Evolutionary conservation across 2,888 invertebrate species (phyloP).

Genomic region (Sisyra nigra): DNA sequence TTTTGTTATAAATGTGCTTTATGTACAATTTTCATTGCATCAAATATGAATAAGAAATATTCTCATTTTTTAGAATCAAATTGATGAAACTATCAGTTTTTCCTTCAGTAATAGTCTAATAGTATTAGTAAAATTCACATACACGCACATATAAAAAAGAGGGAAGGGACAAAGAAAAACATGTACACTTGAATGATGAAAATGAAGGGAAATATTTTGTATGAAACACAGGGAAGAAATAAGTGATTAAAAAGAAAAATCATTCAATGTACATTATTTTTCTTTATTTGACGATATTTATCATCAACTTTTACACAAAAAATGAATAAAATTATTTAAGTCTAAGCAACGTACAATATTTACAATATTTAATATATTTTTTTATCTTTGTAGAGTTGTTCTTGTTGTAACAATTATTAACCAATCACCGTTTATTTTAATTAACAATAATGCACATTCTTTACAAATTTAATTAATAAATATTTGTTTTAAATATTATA

Average conservation of each 20-base stretch:
- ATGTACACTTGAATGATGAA: too few relatives aligned
- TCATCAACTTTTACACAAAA: too few relatives aligned
- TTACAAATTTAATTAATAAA: constrained; percentile 4
- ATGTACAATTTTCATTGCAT: constrained; percentile 7
- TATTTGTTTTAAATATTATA: neutral
- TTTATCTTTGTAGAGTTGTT: neutral
- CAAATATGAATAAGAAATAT: neutral
- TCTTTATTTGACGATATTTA: neutral
- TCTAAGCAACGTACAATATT: constrained; percentile 6
- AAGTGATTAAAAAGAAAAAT: neutral
- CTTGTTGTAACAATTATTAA: too few relatives aligned
- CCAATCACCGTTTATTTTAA: neutral
- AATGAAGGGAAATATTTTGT: neutral
- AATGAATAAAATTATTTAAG: too few relatives aligned
- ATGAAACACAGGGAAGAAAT: neutral
- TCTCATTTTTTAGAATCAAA: neutral
- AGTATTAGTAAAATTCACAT: constrained; percentile 5
- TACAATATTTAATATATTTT: constrained; percentile 2
- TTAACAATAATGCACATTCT: constrained; percentile 5
- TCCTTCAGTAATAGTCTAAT: neutral
- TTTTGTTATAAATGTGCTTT: constrained; percentile 9
- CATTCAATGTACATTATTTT: neutral
- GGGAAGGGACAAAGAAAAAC: too few relatives aligned
- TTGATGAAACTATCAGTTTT: constrained; percentile 1
- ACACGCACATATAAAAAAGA: constrained; percentile 5